These are phyloP conservation scores for Morinoia aosen DNA, from an alignment of 2,888 invertebrate species.

Conservation along the genomic window DNA sequence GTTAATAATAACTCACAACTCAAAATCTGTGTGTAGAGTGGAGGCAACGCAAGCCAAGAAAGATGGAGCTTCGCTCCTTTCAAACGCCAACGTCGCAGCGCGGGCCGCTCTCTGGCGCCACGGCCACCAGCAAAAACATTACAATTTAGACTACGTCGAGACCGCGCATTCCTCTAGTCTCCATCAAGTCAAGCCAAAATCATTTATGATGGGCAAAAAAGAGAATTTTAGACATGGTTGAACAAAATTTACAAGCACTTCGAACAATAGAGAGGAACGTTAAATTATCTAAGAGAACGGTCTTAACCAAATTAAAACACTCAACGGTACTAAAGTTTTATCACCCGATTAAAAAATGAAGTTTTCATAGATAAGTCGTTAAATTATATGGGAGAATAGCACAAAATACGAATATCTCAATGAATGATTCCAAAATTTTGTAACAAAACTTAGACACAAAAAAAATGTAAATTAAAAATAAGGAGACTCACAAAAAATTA, in stretches of 20 bases:
- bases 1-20: not conserved
- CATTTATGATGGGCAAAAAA: not conserved
- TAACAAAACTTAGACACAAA: not conserved
- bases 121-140: not conserved
- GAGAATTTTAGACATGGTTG: not conserved
- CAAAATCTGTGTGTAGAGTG: not conserved
- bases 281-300: not conserved
- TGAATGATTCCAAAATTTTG: not conserved
- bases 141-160: not conserved
- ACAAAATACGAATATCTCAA: not conserved
- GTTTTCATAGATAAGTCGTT: not conserved
- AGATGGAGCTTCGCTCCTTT: not conserved
- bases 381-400: not conserved
- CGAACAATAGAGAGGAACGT: not conserved
- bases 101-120: not conserved
- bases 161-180: not conserved
- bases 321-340: not conserved
- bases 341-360: not conserved
- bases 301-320: not conserved
- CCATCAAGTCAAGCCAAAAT: conserved; percentile 12
- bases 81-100: not conserved
- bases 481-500: not conserved
- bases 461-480: not conserved
- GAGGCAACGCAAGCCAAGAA: not conserved
- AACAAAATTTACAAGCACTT: not conserved